phyloP scores from a whole-genome alignment of 2,113 vertebrate genomes.

The Aviceda subcristata region DNA sequence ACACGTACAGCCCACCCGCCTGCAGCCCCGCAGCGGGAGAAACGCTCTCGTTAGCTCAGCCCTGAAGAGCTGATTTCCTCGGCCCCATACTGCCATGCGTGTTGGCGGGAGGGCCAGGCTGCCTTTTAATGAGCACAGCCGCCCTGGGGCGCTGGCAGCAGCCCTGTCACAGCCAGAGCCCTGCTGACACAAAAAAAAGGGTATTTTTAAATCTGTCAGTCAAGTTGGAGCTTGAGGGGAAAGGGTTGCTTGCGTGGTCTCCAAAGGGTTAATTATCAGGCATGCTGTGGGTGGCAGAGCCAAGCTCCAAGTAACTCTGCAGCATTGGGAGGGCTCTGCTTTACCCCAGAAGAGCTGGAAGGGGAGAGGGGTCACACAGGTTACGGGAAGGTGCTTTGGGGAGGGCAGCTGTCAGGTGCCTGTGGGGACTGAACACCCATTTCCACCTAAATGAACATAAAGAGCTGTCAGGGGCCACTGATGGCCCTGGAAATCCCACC shows the following conservation, averaged over 20 bases:
- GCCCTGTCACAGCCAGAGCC: neutral
- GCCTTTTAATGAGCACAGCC: neutral
- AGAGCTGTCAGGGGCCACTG: neutral
- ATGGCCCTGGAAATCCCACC: neutral
- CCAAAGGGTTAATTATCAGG: neutral
- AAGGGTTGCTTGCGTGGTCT: neutral
- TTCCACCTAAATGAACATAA: neutral
- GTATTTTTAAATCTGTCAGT: neutral
- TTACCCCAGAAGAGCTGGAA: neutral
- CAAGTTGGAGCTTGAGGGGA: neutral
- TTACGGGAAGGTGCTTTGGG: neutral
- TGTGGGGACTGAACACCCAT: neutral
- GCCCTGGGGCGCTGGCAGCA: accelerated
- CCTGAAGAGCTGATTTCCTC: neutral
- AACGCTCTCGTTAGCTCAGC: neutral
- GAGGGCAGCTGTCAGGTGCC: neutral
- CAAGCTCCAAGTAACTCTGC: neutral
- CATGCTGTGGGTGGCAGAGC: neutral
- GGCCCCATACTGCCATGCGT: accelerated
- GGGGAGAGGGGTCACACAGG: neutral
- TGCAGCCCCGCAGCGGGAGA: accelerated
- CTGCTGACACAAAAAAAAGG: accelerated
- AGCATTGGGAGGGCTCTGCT: neutral
- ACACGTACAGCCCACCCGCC: accelerated
- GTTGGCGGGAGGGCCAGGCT: neutral